Evolutionary conservation across 2,113 vertebrate genomes (phyloP).

Genomic region (Chloebia gouldiae): DNA sequence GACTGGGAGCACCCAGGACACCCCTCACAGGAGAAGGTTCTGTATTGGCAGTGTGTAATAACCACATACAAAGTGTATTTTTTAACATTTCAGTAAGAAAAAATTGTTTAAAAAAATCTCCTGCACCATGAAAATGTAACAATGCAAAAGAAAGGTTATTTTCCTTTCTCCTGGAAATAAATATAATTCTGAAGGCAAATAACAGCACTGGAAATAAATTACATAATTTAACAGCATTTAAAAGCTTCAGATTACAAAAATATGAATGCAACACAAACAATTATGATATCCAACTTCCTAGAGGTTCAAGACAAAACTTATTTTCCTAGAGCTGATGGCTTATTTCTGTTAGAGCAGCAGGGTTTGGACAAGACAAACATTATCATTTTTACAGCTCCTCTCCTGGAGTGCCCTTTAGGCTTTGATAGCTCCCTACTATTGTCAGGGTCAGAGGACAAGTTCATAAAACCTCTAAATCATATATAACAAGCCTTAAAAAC

Average conservation of each 20-base stretch:
- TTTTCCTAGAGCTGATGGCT: constrained; percentile 7
- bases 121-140: background rate
- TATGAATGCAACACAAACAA: background rate
- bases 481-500: constrained; percentile 40
- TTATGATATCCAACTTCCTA: background rate
- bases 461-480: constrained; percentile 69
- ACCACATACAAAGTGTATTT: background rate
- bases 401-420: constrained; percentile 50
- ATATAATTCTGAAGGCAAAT: background rate
- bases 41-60: background rate
- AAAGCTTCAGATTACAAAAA: background rate
- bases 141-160: fast-evolving
- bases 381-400: constrained; percentile 54
- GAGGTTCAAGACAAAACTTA: background rate
- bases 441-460: constrained; percentile 66
- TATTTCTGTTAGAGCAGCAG: constrained; percentile 39
- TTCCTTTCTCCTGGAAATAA: background rate
- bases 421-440: constrained; percentile 40
- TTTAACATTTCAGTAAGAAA: background rate
- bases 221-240: background rate
- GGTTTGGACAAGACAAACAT: constrained; percentile 31
- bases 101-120: background rate
- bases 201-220: background rate
- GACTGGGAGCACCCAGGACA: background rate
- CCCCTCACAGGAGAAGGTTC: background rate